Conservation (phyloP, 1,140 invertebrate genomes). For the Leptinotarsa undecemlineata region DNA sequence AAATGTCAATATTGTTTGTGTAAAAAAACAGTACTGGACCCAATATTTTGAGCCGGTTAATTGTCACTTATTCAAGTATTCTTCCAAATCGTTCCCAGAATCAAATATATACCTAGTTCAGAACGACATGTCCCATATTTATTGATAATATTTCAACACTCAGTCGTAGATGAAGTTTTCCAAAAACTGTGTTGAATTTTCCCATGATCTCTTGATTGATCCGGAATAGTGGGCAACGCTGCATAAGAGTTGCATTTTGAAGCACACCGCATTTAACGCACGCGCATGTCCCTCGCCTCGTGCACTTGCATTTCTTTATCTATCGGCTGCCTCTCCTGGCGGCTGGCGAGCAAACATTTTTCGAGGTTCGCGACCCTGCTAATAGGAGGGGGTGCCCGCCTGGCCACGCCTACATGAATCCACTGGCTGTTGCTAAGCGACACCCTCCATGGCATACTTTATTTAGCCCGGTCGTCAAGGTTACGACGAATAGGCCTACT, state of each 20-base stretch:
- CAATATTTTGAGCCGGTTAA: no score
- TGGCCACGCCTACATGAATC: conserved; percentile 22
- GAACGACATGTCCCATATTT: no score
- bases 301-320: conserved; percentile 17
- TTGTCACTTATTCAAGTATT: no score
- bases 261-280: conserved; percentile 1
- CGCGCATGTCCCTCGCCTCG: conserved; percentile 7
- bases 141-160: no score
- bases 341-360: background rate
- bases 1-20: no score
- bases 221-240: background rate
- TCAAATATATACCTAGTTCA: no score
- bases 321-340: conserved; percentile 17
- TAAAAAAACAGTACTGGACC: no score
- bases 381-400: conserved; percentile 11
- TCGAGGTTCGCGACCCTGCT: conserved; percentile 22
- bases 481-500: conserved; percentile 21
- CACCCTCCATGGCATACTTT: conserved; percentile 26
- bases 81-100: no score
- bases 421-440: conserved; percentile 26
- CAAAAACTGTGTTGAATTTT: no score
- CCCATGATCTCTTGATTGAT: no score
- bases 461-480: conserved; percentile 27
- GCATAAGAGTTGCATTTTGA: background rate
- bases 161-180: no score